Evolutionary conservation across 2,888 invertebrate species (phyloP), one percentile per base, ranked within the genome.

Genomic region (Platycnemis pennipes): DNA sequence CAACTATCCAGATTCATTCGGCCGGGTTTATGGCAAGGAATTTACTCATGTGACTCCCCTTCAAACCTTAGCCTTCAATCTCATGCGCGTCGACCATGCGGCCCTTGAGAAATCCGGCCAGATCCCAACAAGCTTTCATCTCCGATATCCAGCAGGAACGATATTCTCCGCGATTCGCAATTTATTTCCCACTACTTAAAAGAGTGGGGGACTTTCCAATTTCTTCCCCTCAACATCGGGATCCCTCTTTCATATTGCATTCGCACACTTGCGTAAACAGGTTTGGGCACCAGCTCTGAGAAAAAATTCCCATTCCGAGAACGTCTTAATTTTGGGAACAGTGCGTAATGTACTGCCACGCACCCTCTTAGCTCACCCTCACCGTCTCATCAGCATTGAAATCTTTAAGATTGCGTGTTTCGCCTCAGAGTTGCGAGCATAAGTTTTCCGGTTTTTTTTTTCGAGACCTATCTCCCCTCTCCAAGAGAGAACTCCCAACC

Each of bases 121-220:
- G 77, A 8, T 1, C 77, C 16, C 77, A 63, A 77, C 77, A 77
- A 77, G 77, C 77, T 77, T 77, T 77, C 77, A 77, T 77, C 77
- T 77, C 37, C 77, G 77, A 77, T 77, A 77, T 5, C 11, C 37
- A 77, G 37, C 37, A 2, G 63, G 37, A 37, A 77, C 77, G 77
- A 37, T 77, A 77, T 77, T 77, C 77, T 37, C 37, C 13, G 77
- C 77, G 77, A 77, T 77, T 37, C 77, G 37, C 77, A 77, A 77
- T 77, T 77, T 77, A 8, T 63, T 77, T 77, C 37, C 31, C 37
- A 37, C 3, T 37, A 31, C 37, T 26, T 37, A 22, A 26, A 37
- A 77, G 77, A 77, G 77, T 31, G 37, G 77, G 13, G 77, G 31
- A 37, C 77, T 37, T 77, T 77, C 37, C 77, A 77, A 37, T 77